Base-by-base conservation (phyloP, 1,140 invertebrate genomes). In the Trichogramma pretiosum region DNA sequence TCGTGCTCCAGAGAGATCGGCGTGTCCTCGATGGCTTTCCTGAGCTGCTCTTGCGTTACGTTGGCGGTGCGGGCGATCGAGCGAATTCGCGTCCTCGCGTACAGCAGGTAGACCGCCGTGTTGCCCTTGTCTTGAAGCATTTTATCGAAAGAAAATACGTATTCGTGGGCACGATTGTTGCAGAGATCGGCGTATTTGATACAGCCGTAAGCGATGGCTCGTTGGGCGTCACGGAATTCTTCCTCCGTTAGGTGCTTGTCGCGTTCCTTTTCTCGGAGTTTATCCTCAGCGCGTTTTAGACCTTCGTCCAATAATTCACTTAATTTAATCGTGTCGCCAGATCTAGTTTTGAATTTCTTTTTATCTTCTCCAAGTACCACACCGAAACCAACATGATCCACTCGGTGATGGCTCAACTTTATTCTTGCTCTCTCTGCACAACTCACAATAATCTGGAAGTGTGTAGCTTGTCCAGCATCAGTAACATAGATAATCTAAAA, bases 101-200 rank as follows among this genome's bases (percentile, higher is more conserved):
- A 99, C 4, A 99, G 68, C 3, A 99, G 72, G 68, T 99, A 99
- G 1, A 97, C 94, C 2, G 97, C 97, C 5, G 97, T 99, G 62
- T 99, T 99, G 2, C 97, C 97, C 68, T 89, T 87, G 65, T 99
- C 96, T 60, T 99, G 94, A 24, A 99, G 74, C 97, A 99, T 99
- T 68, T 87, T 94, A 62, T 99, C 94, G 74, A 98, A 99, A 0
- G 95, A 98, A 71, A 99, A 99, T 8, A 99, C 80, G 63, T 99
- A 99, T 65, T 99, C 95, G 65, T 91, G 86, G 44, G 81, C 84
- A 45, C 93, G 77, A 65, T 96, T 95, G 58, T 98, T 92, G 10
- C 83, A 87, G 17, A 99, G 74, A 77, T 99, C 97, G 4, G 95
- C 88, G 69, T 99, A 99, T 68, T 98, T 99, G 36, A 99, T 98